Percentiles rank a stretch among this genome's conserved stretches.
These are phyloP conservation scores for Orbicella faveolata DNA, from an alignment of 64 coral and sea anemone genomes.

Conservation along the genomic window DNA sequence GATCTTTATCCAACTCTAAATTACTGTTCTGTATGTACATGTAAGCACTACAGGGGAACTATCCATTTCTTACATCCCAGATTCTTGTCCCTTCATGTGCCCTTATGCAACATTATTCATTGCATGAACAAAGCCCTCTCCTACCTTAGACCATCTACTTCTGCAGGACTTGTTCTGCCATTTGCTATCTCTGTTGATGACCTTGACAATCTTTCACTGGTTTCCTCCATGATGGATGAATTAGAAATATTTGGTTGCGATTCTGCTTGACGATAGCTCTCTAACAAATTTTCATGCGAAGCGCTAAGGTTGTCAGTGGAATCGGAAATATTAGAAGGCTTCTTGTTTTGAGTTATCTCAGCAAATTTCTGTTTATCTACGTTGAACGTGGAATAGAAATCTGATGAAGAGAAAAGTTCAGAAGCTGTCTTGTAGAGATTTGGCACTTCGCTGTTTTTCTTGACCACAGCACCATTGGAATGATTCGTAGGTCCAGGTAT, in stretches of 20 bases:
- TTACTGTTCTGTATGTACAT: too few species aligned
- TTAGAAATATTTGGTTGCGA: neutral
- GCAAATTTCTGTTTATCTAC: conserved; percentile 69
- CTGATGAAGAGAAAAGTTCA: conserved; percentile 46
- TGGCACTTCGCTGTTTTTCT: conserved; percentile 31
- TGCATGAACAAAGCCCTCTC: neutral
- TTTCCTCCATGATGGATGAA: neutral
- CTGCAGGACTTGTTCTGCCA: conserved; percentile 65
- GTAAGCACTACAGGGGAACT: too few species aligned
- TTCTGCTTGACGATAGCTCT: conserved; percentile 63
- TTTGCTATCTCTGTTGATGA: conserved; percentile 66
- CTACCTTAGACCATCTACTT: conserved; percentile 60
- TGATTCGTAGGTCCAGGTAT: neutral
- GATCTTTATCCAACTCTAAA: too few species aligned
- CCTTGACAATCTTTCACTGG: conserved; percentile 51
- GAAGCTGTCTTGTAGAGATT: conserved; percentile 81
- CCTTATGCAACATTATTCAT: too few species aligned
- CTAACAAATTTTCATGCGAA: conserved; percentile 83
- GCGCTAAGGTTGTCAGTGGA: conserved; percentile 72
- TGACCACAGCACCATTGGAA: neutral
- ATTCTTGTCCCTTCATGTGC: too few species aligned
- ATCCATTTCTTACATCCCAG: too few species aligned
- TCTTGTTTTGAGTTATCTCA: conserved; percentile 58
- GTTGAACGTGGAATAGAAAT: conserved; percentile 84
- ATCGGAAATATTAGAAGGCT: conserved; percentile 21